Evolutionary conservation across 2,113 vertebrate species (phyloP), one percentile per base, ranked within the genome.

Genomic region (Mesitornis unicolor): DNA sequence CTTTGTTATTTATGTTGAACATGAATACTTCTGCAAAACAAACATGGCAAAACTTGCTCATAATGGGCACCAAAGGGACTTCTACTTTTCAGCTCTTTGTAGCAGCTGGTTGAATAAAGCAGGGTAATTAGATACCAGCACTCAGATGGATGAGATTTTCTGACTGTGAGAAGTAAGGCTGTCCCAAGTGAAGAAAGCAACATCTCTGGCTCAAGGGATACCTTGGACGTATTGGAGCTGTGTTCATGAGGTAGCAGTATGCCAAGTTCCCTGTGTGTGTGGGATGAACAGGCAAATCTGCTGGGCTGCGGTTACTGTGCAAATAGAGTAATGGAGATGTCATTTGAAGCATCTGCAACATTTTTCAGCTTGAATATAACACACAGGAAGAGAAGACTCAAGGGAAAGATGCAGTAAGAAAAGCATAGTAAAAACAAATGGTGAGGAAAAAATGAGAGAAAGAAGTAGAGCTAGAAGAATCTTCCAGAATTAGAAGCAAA

Each of bases 81-180:
- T 78, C 69, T 84, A 47, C 82, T 83, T 90, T 59, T 63, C 78
- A 53, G n/a, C 31, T 83, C 57, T 82, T 82, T 42, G 45, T 26
- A 94, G 70, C 69, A 96, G 70, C 43, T 83, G 78, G 50, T 35
- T 89, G 89, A 87, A 71, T 79, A 79, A 79, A 89, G 63, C 18
- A 82, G 25, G 22, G 29, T 89, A 85, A 93, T 96, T 65, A 61
- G 33, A 93, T 85, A 83, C 17, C n/a, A 91, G 65, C 43, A 76
- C 43, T 95, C 69, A 82, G 56, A 38, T 0, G 0, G 60, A 56
- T 33, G 70, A 83, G 42, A 85, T 85, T 83, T 69, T 84, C 57
- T 53, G 19, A 29, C 64, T 61, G 40, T 56, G 45, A 71, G 42
- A 81, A 65, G 31, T 3, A 89, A 35, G 5, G 7, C 6, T 87